A percentile compares a stretch with the other conserved stretches of the same genome.
Evolutionary conservation across 2,888 invertebrate species (phyloP).

Genomic region (Luffia ferchaultella): DNA sequence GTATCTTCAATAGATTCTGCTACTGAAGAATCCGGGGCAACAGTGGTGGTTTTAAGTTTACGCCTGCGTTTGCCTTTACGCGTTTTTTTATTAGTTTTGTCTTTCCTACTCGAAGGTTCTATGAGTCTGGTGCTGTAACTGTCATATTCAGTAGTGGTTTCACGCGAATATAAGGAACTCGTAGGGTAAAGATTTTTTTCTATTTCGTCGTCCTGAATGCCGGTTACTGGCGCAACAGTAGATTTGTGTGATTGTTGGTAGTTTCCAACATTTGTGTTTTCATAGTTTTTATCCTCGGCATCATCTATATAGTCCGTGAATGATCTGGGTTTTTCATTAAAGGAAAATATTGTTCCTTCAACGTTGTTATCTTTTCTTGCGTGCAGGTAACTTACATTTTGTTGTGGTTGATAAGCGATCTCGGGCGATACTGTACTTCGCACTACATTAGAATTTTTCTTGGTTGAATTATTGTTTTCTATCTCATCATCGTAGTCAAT

Average conservation of each 20-base stretch:
- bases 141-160: not conserved
- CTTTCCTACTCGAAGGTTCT: not conserved
- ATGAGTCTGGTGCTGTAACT: not conserved
- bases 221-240: too few relatives aligned
- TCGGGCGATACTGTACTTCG: not conserved
- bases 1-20: slow-evolving; percentile 21
- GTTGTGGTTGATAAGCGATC: not conserved
- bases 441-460: not conserved
- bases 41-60: slow-evolving; percentile 8
- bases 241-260: not conserved
- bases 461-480: not conserved
- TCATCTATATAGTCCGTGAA: not conserved
- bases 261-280: not conserved
- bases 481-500: not conserved
- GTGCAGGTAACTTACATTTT: not conserved
- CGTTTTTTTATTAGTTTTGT: not conserved
- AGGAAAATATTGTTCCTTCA: too few relatives aligned
- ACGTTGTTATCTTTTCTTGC: not conserved
- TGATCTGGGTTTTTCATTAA: not conserved
- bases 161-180: not conserved
- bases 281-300: not conserved
- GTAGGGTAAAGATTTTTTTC: too few relatives aligned
- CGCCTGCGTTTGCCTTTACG: slow-evolving; percentile 1
- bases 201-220: too few relatives aligned
- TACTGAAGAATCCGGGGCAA: slow-evolving; percentile 21